Evolutionary conservation across 2,888 invertebrate genomes (phyloP), one percentile per base, ranked within the genome.

Genomic region (Tanaodytes sp.): DNA sequence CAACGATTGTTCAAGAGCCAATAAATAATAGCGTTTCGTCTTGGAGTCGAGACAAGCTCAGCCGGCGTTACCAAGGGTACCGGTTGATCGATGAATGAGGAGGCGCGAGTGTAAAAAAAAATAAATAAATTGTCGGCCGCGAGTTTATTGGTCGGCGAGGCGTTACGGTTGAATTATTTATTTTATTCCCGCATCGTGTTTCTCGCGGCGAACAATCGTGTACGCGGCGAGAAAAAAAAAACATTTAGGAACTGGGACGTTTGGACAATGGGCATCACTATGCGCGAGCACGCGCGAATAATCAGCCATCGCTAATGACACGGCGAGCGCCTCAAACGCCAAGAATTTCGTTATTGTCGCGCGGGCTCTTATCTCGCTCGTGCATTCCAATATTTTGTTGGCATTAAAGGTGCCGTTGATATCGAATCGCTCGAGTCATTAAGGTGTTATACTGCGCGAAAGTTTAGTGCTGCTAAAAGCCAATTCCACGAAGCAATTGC

Each of bases 241-340:
- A 18, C 19, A 30, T 54, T 31, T 8, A 42, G 33, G 49, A 67
- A 67, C 66, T 61, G 37, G 66, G 61, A 67, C 62, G 54, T 43
- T 31, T 45, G 15, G 20, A 68, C 68, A 68, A 68, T 62, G 68
- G 46, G 14, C 68, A 30, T 40, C 45, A 58, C 20, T 81, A 82
- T 82, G 81, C 81, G 64, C 48, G 61, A 67, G 77, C 82, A 82
- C 82, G 82, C 78, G 77, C 77, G 73, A 68, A 73, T 77, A 79
- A 81, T 80, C 78, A 75, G 71, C 69, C 76, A 73, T 77, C 72
- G 71, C 76, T 76, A 80, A 81, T 77, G 73, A 77, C 73, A 72
- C 74, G 74, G 78, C 75, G 73, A 78, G 73, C 75, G 70, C 72
- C 63, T 62, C n/a, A 65, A 71, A 63, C 37, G 39, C 45, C 39